These are phyloP conservation scores for Myiagra hebetior DNA, from an alignment of 2,113 vertebrate species.

Conservation along the genomic window DNA sequence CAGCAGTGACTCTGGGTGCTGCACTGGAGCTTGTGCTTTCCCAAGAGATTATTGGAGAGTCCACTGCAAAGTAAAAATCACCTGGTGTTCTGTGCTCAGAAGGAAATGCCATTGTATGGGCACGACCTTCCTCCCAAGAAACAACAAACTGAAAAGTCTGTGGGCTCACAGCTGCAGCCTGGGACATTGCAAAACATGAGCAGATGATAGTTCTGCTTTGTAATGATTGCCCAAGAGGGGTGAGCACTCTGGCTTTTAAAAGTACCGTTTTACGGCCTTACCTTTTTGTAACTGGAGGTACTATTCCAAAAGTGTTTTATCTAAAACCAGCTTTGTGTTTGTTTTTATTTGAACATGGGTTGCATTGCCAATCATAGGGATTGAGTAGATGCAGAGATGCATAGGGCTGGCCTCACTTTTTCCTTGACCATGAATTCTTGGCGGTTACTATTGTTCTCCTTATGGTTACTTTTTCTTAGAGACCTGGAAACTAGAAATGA, in stretches of 20 bases:
- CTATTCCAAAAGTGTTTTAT: not conserved
- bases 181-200: not conserved
- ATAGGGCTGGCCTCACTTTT: not conserved
- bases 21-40: not conserved
- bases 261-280: not conserved
- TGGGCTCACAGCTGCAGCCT: not conserved
- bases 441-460: not conserved
- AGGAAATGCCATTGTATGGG: not conserved
- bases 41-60: not conserved
- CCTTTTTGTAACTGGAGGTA: not conserved
- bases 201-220: not conserved
- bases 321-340: not conserved
- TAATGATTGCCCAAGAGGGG: not conserved
- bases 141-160: not conserved
- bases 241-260: not conserved
- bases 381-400: not conserved
- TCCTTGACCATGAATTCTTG: not conserved
- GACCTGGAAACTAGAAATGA: not conserved
- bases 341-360: not conserved
- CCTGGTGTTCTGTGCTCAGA: not conserved
- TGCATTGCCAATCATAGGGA: not conserved
- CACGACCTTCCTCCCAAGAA: not conserved
- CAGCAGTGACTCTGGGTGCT: rapidly evolving
- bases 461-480: not conserved
- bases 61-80: not conserved